Base-by-base conservation (phyloP, 2,797 vertebrate genomes). In the Arrhamphus sclerolepis region DNA sequence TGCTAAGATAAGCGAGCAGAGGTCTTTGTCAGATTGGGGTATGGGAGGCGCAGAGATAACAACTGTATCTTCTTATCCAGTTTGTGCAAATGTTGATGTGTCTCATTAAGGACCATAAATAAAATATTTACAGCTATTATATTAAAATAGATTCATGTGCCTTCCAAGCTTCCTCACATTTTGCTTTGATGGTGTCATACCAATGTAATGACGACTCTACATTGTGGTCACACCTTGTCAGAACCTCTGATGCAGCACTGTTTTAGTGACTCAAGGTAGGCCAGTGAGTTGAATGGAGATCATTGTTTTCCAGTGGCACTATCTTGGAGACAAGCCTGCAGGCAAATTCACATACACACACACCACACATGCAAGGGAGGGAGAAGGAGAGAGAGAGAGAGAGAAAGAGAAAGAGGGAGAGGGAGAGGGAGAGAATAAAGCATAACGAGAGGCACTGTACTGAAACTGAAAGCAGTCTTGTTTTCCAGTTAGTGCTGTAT, bases 241-340 rank as follows among this genome's bases (percentile, higher is more conserved):
- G 68, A 47, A 66, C 11, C 34, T 38, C 64, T 78, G 76, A 81
- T 68, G 41, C 63, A 74, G 81, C 68, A 69, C 42, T 78, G 43
- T 67, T 70, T 55, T 29, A 42, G 46, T 71, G 56, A 71, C 68
- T 42, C 52, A 74, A 73, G 70, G 64, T 61, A 64, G 59, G 64
- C n/a, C 72, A 18, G 46, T 46, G 46, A 28, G 56, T 56, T 87
- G 81, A 89, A 87, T 78, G 60, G 72, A 40, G 40, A 46, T 53
- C 69, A 79, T 87, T 86, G 80, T 87, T 59, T 69, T 72, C 29
- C 31, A 66, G 10, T 42, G 46, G 50, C 63, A 63, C 74, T 75
- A 55, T 81, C 71, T 65, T 62, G 52, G 71, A 77, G 70, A 84
- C 75, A 62, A 71, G 29, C 44, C 41, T 77, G 62, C 50, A 38